Percentiles rank a stretch among this genome's conserved stretches.
phyloP scores from a whole-genome alignment of 2,797 vertebrate genomes.

The Micrastur ruficollis region DNA sequence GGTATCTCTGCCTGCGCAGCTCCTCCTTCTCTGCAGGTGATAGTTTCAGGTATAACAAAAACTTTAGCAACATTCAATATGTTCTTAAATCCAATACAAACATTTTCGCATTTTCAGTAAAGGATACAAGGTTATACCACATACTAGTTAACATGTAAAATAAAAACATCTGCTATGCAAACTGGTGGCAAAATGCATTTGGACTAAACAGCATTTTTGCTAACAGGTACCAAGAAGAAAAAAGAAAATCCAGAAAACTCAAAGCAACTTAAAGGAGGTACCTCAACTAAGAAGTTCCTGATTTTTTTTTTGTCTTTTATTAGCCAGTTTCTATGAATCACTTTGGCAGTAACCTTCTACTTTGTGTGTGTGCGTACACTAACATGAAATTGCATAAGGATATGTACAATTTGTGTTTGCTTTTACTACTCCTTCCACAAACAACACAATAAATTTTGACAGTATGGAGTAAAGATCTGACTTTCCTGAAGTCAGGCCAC shows the following conservation, averaged over 20 bases:
- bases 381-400: not conserved
- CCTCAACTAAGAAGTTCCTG: not conserved
- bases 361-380: not conserved
- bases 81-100: not conserved
- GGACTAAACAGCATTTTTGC: not conserved
- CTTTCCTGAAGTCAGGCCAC: not conserved
- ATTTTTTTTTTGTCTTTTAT: not conserved
- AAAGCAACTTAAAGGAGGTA: not conserved
- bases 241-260: not conserved
- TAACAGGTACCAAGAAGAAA: not conserved
- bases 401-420: not conserved
- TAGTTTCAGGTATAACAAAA: not conserved
- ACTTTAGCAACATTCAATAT: not conserved
- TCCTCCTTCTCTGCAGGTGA: not conserved
- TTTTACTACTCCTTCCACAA: slow-evolving; percentile 10
- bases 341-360: not conserved
- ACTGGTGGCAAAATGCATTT: not conserved
- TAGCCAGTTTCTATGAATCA: not conserved
- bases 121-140: not conserved
- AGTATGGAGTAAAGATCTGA: not conserved
- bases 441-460: not conserved
- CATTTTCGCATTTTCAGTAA: not conserved
- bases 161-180: not conserved
- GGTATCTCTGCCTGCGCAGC: not conserved
- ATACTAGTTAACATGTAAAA: not conserved